Percentiles rank a stretch among this genome's conserved stretches.
These are phyloP conservation scores for Cryptoleucopteryx plumbea DNA, from an alignment of 2,113 vertebrate genomes.

Conservation along the genomic window DNA sequence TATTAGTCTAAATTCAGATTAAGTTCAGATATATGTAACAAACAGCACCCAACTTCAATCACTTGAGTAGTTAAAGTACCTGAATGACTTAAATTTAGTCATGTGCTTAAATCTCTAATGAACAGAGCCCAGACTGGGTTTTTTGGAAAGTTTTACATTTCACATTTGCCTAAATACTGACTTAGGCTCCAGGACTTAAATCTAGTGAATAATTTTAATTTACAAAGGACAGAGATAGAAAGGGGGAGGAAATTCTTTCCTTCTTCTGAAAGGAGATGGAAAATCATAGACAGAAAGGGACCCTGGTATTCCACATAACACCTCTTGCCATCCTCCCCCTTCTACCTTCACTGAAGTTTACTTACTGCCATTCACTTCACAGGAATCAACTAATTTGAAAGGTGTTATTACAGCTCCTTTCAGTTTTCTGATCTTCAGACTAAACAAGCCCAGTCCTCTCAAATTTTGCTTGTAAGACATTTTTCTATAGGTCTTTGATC, in stretches of 20 bases:
- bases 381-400: slow-evolving; percentile 11
- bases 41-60: not conserved
- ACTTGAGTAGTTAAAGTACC: not conserved
- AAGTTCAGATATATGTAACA: not conserved
- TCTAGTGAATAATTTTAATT: not conserved
- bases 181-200: not conserved
- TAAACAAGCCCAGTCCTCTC: not conserved
- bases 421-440: slow-evolving; percentile 10
- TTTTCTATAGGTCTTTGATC: slow-evolving; percentile 23
- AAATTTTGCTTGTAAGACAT: slow-evolving; percentile 16
- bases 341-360: not conserved
- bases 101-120: not conserved
- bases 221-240: not conserved
- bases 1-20: not conserved
- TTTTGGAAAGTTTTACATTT: not conserved
- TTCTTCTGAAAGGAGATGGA: not conserved
- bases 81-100: slow-evolving; percentile 4
- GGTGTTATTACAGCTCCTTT: not conserved
- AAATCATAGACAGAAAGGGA: not conserved
- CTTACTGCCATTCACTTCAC: not conserved
- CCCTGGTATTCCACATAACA: not conserved
- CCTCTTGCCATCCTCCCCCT: not conserved
- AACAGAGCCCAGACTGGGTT: not conserved
- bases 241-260: not conserved
- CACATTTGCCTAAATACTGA: not conserved